Evolutionary conservation across 1,140 invertebrate genomes (phyloP), one percentile per base, ranked within the genome.

Genomic region (Contarinia nasturtii): DNA sequence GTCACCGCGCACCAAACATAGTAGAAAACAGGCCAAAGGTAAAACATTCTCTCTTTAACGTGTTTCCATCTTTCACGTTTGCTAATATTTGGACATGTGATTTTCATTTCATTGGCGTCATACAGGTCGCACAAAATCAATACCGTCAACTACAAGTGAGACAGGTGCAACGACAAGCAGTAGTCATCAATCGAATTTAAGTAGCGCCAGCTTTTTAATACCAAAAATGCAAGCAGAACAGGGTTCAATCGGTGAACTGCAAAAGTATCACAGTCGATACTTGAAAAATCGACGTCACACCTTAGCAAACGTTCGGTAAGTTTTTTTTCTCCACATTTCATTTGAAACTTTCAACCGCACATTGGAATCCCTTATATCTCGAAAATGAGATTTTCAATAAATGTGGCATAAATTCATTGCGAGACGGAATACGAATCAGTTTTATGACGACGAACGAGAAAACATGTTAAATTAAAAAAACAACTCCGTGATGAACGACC

Each of bases 291-390:
- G 85, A 20, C 71, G 85, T 37, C 85, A 88, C 61, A 88, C 85
- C 4, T 68, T 88, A 53, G 85, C 85, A 47, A 86, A 86, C 66
- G 84, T 88, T 67, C 81, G 83, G 83, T 87, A 64, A 86, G 83
- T 73, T 20, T 2, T 43, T 43, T 18, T 18, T 43, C 18, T 43
- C 18, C 5, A 3, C 41, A 27, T 27, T 10, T 27, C 27, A 27
- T 27, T 27, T 27, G 4, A 27, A 27, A 27, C 4, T 5, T 27
- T 27, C 27, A 10, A n/a, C 10, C 27, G 27, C 4, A 27, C 10
- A 5, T 27, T 27, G n/a, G n/a, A n/a, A n/a, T 27, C 27, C 3
- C 27, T 27, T 27, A 10, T 5, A 27, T 27, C 10, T 10, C 27
- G 27, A 27, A 27, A 27, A n/a, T n/a, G n/a, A n/a, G n/a, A n/a